Conservation (phyloP, 2,113 vertebrate species). For the Poicephalus meyeri region DNA sequence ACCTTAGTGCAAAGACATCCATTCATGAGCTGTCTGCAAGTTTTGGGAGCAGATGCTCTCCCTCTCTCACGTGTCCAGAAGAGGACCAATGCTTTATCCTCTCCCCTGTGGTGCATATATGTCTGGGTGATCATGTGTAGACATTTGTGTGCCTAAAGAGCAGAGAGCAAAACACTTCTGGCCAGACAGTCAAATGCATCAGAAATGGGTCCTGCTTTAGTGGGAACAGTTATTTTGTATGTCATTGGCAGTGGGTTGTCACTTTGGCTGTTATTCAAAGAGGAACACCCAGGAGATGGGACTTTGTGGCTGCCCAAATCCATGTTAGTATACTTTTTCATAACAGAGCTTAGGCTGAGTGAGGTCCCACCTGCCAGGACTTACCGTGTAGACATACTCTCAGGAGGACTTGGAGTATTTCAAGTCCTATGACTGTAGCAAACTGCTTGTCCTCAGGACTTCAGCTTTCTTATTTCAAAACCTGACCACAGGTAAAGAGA, state of each 20-base stretch:
- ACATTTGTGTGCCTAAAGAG: background rate
- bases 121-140: background rate
- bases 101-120: background rate
- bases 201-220: background rate
- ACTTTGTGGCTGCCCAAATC: background rate
- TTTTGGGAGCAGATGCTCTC: background rate
- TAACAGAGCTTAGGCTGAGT: background rate
- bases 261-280: background rate
- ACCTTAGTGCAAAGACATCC: fast-evolving
- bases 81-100: background rate
- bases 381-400: background rate
- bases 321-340: fast-evolving
- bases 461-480: background rate
- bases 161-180: background rate
- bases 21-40: background rate
- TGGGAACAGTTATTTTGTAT: background rate
- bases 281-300: background rate
- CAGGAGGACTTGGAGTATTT: background rate
- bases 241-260: no score
- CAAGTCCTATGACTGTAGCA: background rate
- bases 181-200: background rate
- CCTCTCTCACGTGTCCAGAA: background rate
- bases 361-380: background rate
- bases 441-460: background rate
- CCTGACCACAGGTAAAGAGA: background rate